These are phyloP conservation scores for Tricholauxania praeusta DNA, from an alignment of 2,888 invertebrate species.

Conservation along the genomic window DNA sequence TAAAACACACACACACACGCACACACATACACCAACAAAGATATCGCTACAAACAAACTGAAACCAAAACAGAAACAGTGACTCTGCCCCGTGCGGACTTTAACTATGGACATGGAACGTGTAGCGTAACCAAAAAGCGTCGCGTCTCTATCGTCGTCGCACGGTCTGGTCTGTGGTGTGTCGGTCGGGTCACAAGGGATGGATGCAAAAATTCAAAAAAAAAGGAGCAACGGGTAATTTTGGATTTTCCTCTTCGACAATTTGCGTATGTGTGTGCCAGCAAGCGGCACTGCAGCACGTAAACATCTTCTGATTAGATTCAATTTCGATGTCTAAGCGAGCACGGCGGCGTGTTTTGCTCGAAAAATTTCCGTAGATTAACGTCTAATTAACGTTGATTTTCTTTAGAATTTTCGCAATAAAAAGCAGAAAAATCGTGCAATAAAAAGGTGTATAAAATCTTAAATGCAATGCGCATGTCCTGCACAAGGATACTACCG, in stretches of 20 bases:
- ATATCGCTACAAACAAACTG: slow-evolving; percentile 42
- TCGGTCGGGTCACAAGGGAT: slow-evolving; percentile 34
- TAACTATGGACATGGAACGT: slow-evolving; percentile 45
- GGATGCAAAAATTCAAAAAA: slow-evolving; percentile 39
- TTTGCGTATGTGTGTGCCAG: slow-evolving; percentile 37
- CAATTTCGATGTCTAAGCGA: slow-evolving; percentile 54
- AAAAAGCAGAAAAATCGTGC: slow-evolving; percentile 1
- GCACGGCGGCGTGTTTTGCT: slow-evolving; percentile 42
- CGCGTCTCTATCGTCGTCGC: slow-evolving; percentile 42
- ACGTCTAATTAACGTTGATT: slow-evolving; percentile 1
- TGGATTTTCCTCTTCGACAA: neutral
- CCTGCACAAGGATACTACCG: slow-evolving; percentile 23
- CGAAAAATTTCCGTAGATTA: neutral
- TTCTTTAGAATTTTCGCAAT: neutral
- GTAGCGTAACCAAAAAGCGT: slow-evolving; percentile 36
- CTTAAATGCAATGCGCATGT: slow-evolving; percentile 25
- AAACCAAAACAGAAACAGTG: slow-evolving; percentile 53
- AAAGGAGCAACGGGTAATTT: neutral
- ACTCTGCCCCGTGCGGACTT: slow-evolving; percentile 43
- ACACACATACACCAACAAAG: slow-evolving; percentile 38
- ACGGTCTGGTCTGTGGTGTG: slow-evolving; percentile 24
- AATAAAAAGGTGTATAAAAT: neutral
- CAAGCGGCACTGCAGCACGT: slow-evolving; percentile 46
- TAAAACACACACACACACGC: slow-evolving; percentile 46
- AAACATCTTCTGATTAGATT: slow-evolving; percentile 64